Evolutionary conservation across 2,113 vertebrate genomes (phyloP).

Genomic region (Pithys albifrons): DNA sequence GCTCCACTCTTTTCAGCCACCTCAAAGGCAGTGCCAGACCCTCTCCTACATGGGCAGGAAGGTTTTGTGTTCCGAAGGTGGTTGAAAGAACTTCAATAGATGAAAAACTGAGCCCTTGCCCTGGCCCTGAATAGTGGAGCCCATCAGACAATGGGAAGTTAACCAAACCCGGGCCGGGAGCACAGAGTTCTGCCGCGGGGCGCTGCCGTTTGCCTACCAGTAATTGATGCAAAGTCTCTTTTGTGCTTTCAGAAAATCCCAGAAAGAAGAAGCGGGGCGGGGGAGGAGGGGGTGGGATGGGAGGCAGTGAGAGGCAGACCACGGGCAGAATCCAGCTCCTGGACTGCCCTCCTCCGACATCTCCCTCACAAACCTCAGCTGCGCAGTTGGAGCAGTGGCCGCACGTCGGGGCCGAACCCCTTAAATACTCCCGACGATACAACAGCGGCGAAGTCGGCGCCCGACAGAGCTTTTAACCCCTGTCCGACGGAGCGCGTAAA

Average conservation of each 20-base stretch:
- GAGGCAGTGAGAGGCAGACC: background rate
- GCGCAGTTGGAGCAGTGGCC: background rate
- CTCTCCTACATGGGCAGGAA: background rate
- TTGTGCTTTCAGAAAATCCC: slow-evolving; percentile 48
- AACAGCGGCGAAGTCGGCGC: background rate
- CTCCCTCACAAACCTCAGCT: background rate
- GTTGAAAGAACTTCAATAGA: background rate
- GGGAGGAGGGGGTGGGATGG: background rate
- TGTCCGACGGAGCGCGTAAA: background rate
- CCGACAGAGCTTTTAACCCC: slow-evolving; percentile 45
- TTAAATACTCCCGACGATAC: background rate
- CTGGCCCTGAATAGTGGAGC: background rate
- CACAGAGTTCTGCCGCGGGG: background rate
- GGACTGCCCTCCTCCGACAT: background rate
- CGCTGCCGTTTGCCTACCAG: slow-evolving; percentile 1
- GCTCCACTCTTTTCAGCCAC: rapidly evolving
- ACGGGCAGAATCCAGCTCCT: background rate
- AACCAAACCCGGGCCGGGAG: slow-evolving; percentile 13
- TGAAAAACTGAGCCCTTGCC: background rate
- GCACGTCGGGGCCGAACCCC: background rate
- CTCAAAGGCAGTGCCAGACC: background rate
- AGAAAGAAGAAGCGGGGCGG: background rate
- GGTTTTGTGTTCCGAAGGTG: background rate
- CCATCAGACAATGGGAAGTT: slow-evolving; percentile 40
- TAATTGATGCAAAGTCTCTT: slow-evolving; percentile 61